A percentile compares a stretch with the other conserved stretches of the same genome.
Conservation (phyloP, 2,888 invertebrate genomes). For the Drosophila cognata region DNA sequence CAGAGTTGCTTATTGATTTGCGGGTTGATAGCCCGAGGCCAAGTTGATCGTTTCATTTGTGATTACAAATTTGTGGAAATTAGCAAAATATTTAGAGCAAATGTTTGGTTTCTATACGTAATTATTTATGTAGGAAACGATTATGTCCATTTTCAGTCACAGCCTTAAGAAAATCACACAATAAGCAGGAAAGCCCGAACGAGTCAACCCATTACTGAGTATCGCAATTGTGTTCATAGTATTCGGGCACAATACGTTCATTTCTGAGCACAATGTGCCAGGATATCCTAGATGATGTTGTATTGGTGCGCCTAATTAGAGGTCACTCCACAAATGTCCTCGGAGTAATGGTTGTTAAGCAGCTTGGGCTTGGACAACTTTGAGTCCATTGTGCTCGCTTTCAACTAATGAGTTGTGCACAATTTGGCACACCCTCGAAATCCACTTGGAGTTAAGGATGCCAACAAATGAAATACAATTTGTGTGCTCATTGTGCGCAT, state of each 20-base stretch:
- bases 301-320: conserved; percentile 59
- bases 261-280: conserved; percentile 30
- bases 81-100: not conserved
- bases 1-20: not conserved
- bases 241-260: not conserved
- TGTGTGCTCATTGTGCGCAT: conserved; percentile 26
- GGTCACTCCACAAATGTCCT: conserved; percentile 26
- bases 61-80: not conserved
- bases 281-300: conserved; percentile 53
- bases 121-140: not conserved
- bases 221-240: not conserved
- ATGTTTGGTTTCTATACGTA: not conserved
- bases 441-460: conserved; percentile 22
- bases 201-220: conserved; percentile 9
- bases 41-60: not conserved
- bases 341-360: conserved; percentile 5
- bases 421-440: conserved; percentile 23
- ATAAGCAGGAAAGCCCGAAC: not conserved
- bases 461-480: conserved; percentile 29
- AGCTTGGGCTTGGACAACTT: conserved; percentile 6
- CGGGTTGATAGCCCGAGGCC: not conserved
- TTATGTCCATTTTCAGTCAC: not conserved
- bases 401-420: conserved; percentile 69
- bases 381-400: conserved; percentile 51
- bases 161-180: not conserved